phyloP scores from a whole-genome alignment of 2,113 vertebrate genomes.

The Ranitomeya variabilis region DNA sequence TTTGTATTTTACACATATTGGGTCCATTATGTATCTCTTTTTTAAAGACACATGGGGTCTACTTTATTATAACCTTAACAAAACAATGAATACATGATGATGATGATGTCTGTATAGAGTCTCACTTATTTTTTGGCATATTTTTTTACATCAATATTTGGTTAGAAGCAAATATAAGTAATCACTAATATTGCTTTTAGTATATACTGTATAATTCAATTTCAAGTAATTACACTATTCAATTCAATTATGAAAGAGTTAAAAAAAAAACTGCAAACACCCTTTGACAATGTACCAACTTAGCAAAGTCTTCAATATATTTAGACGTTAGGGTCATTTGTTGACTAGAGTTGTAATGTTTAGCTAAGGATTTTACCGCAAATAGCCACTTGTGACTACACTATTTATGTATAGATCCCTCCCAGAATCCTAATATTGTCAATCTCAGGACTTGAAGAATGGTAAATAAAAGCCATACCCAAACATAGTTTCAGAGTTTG shows the following conservation, averaged over 20 bases:
- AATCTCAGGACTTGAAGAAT: not conserved
- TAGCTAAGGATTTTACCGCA: slow-evolving; percentile 5
- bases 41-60: too few relatives aligned
- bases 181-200: too few relatives aligned
- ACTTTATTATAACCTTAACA: too few relatives aligned
- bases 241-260: not conserved
- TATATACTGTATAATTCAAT: not conserved
- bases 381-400: slow-evolving; percentile 1
- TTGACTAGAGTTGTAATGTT: slow-evolving; percentile 11
- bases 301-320: too few relatives aligned
- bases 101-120: too few relatives aligned
- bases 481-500: not conserved
- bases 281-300: not conserved
- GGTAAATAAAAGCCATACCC: not conserved
- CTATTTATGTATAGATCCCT: slow-evolving; percentile 12
- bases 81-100: too few relatives aligned
- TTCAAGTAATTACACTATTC: not conserved
- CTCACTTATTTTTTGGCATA: too few relatives aligned
- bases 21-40: too few relatives aligned
- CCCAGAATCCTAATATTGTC: not conserved
- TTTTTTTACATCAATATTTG: too few relatives aligned
- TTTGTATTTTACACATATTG: too few relatives aligned
- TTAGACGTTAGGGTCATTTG: not conserved
- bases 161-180: too few relatives aligned
- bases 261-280: not conserved